Evolutionary conservation across 1,140 invertebrate genomes (phyloP).

Genomic region (Musca domestica): DNA sequence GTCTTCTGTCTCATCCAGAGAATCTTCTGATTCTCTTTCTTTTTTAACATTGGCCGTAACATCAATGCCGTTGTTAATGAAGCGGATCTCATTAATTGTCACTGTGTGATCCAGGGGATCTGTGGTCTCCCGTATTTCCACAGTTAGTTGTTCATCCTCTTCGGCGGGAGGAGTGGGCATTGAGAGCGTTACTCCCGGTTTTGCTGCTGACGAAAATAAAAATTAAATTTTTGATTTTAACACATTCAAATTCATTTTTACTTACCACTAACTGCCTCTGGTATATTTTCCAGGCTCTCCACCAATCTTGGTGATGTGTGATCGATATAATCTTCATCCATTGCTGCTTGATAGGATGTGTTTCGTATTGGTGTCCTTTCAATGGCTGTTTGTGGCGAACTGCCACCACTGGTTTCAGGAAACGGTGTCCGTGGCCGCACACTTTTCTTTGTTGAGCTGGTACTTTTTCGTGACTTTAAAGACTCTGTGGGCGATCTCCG

Average conservation of each 20-base stretch:
- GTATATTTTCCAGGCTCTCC: constrained; percentile 43
- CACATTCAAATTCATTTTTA: neutral
- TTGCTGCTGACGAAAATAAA: neutral
- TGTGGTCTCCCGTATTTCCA: constrained; percentile 46
- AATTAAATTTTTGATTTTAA: too few relatives aligned
- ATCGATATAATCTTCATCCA: constrained; percentile 43
- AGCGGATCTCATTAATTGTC: constrained; percentile 48
- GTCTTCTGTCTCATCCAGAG: neutral
- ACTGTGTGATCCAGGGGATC: constrained; percentile 44
- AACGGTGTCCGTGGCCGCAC: constrained; percentile 44
- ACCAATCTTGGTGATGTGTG: constrained; percentile 40
- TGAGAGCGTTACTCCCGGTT: constrained; percentile 26
- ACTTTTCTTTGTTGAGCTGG: constrained; percentile 29
- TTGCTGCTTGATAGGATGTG: constrained; percentile 48
- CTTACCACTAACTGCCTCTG: constrained; percentile 32
- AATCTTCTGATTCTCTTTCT: constrained; percentile 9
- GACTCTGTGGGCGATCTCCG: constrained; percentile 35
- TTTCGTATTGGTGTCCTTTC: constrained; percentile 46
- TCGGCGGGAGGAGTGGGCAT: constrained; percentile 44
- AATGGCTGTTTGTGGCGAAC: constrained; percentile 41
- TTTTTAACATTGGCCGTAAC: constrained; percentile 43
- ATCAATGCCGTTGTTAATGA: constrained; percentile 52
- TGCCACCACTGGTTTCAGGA: constrained; percentile 40
- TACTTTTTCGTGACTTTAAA: constrained; percentile 28
- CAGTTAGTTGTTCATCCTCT: constrained; percentile 46